A percentile compares a stretch with the other conserved stretches of the same genome.
phyloP scores from a whole-genome alignment of 1,140 invertebrate genomes.

The Araneus ventricosus region DNA sequence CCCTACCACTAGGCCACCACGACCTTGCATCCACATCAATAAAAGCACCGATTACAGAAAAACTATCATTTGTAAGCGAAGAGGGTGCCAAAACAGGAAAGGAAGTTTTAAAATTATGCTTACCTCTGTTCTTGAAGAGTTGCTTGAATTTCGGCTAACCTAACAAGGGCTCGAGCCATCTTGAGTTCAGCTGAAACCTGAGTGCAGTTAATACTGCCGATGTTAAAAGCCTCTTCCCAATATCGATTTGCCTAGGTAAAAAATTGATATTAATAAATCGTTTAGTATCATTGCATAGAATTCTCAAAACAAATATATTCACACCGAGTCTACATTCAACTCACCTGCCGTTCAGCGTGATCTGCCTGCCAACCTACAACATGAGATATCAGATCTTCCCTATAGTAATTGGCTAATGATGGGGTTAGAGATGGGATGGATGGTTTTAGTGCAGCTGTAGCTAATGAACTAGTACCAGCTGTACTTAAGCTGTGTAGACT shows the following conservation, averaged over 20 bases:
- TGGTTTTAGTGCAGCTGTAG: constrained; percentile 78
- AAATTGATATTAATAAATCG: background rate
- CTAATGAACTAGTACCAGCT: constrained; percentile 79
- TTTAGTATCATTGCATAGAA: no score
- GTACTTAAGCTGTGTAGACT: constrained; percentile 82
- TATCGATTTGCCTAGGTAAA: constrained; percentile 87
- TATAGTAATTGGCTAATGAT: constrained; percentile 93
- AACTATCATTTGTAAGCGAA: no score
- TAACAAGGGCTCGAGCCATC: constrained; percentile 94
- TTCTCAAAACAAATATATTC: no score
- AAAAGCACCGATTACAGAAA: no score
- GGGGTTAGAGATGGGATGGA: constrained; percentile 88
- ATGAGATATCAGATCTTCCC: constrained; percentile 93
- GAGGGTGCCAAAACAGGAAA: no score
- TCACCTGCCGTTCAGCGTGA: constrained; percentile 94
- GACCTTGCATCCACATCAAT: no score
- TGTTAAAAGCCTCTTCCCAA: constrained; percentile 90
- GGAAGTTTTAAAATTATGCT: constrained; percentile 75
- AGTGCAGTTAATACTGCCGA: constrained; percentile 93
- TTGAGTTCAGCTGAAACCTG: constrained; percentile 97
- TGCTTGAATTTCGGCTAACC: constrained; percentile 97
- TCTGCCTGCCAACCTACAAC: constrained; percentile 95
- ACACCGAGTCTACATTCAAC: background rate
- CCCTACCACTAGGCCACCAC: no score
- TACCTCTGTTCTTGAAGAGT: constrained; percentile 98